Evolutionary conservation across 2,888 invertebrate species (phyloP).

Genomic region (Eupithecia subumbrata): DNA sequence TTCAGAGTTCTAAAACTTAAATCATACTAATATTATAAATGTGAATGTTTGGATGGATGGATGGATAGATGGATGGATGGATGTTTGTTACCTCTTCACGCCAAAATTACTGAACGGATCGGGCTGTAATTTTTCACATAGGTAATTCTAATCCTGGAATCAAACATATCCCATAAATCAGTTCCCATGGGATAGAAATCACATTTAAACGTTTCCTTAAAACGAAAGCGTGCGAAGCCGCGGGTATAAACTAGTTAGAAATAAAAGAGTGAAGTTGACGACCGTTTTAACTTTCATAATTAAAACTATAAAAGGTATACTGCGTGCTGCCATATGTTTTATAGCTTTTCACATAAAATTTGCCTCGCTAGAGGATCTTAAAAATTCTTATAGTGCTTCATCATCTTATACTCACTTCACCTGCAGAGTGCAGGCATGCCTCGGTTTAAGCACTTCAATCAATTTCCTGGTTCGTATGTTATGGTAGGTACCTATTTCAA

Average conservation of each 20-base stretch:
- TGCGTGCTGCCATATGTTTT: slow-evolving; percentile 10
- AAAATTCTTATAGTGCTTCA: slow-evolving; percentile 5
- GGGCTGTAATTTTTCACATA: too few species aligned
- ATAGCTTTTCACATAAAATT: slow-evolving; percentile 27
- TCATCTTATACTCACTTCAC: slow-evolving; percentile 18
- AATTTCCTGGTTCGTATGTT: neutral
- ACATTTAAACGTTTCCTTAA: too few species aligned
- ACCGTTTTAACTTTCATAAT: slow-evolving; percentile 39
- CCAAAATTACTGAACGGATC: too few species aligned
- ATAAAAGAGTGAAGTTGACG: slow-evolving; percentile 17
- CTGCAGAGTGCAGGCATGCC: neutral
- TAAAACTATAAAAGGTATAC: slow-evolving; percentile 14
- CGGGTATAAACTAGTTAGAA: too few species aligned
- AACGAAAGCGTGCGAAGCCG: too few species aligned
- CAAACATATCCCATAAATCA: too few species aligned
- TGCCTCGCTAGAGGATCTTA: slow-evolving; percentile 10
- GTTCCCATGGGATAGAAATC: too few species aligned
- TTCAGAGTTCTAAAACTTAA: neutral
- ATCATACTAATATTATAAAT: too few species aligned
- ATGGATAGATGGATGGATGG: too few species aligned
- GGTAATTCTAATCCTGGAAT: too few species aligned
- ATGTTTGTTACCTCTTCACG: too few species aligned
- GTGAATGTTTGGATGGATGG: too few species aligned
- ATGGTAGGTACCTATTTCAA: neutral
- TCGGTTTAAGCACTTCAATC: neutral